Percentiles rank a stretch among this genome's conserved stretches.
Conservation (phyloP, 2,888 invertebrate species). For the Syrphus vitripennis region DNA sequence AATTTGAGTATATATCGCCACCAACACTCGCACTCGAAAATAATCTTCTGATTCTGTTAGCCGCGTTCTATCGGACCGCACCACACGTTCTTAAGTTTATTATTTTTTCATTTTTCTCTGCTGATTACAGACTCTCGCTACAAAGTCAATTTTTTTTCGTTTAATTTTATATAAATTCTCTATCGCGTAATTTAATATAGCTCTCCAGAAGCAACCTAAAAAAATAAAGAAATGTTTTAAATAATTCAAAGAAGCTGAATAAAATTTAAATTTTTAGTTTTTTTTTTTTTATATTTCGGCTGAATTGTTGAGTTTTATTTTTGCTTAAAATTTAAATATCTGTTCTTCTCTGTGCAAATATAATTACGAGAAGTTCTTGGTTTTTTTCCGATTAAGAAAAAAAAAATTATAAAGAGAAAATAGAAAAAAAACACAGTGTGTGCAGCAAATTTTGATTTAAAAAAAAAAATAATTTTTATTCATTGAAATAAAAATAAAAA, state of each 20-base stretch:
- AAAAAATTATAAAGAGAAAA: neutral
- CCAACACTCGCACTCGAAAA: slow-evolving; percentile 57
- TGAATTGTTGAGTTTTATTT: neutral
- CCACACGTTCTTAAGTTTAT: slow-evolving; percentile 54
- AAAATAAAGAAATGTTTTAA: neutral
- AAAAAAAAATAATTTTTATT: neutral
- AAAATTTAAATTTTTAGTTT: neutral
- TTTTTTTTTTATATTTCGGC: neutral
- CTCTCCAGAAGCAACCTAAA: neutral
- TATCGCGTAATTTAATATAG: slow-evolving; percentile 1
- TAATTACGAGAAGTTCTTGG: slow-evolving; percentile 3
- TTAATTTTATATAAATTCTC: neutral
- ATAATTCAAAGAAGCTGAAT: neutral
- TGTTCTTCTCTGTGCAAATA: slow-evolving; percentile 11
- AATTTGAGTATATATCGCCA: slow-evolving; percentile 45
- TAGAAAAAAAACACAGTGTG: slow-evolving; percentile 10
- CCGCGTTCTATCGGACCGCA: slow-evolving; percentile 61
- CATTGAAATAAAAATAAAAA: slow-evolving; percentile 29
- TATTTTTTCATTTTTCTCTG: slow-evolving; percentile 52
- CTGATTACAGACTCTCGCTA: slow-evolving; percentile 20
- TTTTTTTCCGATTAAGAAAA: slow-evolving; percentile 8
- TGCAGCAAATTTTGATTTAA: neutral
- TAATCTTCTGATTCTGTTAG: slow-evolving; percentile 70
- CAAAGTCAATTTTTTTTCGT: neutral
- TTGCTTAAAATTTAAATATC: neutral